Evolutionary conservation across 2,888 invertebrate genomes (phyloP).

Genomic region (Exephanes ischioxanthus): DNA sequence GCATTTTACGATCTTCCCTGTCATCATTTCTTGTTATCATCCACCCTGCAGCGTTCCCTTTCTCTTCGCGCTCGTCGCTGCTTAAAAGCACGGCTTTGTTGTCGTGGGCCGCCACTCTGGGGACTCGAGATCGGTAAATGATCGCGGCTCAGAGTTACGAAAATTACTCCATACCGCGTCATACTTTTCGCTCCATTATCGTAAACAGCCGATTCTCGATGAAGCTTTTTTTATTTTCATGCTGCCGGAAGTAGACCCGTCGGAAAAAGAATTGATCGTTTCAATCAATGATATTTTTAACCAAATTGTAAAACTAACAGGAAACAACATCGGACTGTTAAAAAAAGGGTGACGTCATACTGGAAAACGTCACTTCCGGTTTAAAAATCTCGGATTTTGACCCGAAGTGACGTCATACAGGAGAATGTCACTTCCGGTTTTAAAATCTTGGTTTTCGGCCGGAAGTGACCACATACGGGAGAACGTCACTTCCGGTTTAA

Average conservation of each 20-base stretch:
- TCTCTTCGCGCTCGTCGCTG: constrained; percentile 14
- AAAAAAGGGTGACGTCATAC: too few species aligned
- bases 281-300: too few species aligned
- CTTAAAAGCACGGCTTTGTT: not conserved
- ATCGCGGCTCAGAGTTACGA: not conserved
- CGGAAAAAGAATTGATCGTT: constrained; percentile 4
- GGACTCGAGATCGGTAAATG: not conserved
- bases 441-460: too few species aligned
- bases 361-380: too few species aligned
- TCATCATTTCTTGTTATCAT: constrained; percentile 16
- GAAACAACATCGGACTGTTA: too few species aligned
- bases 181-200: not conserved
- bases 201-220: too few species aligned
- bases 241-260: not conserved
- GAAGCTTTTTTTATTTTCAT: not conserved
- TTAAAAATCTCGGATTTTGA: too few species aligned
- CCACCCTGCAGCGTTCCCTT: constrained; percentile 7
- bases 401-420: too few species aligned
- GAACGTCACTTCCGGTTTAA: too few species aligned
- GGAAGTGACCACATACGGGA: too few species aligned
- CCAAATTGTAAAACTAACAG: too few species aligned
- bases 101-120: not conserved
- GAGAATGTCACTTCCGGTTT: too few species aligned
- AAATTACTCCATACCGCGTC: not conserved
- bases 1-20: constrained; percentile 47